Evolutionary conservation across 2,113 vertebrate species (phyloP), one percentile per base, ranked within the genome.

Genomic region (Pachypanchax playfairii): DNA sequence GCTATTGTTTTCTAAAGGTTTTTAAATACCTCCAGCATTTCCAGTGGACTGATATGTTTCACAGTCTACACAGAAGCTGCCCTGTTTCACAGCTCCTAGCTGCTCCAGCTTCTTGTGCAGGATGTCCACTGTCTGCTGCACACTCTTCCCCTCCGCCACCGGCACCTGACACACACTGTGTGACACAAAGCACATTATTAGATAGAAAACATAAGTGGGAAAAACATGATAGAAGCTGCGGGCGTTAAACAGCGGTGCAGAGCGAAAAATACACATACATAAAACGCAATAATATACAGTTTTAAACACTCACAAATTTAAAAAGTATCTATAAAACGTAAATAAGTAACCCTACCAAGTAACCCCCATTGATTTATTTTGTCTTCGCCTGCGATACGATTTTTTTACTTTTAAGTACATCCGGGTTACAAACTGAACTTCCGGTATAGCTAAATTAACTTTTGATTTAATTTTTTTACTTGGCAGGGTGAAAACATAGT

Each of bases 41-140:
- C 91, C 91, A 4, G 95, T 95, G 0, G 95, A 93, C 57, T 98
- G 96, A 56, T 97, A 98, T 0, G 95, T 98, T 88, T 99, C 97
- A 75, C 96, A 98, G 85, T 98, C 97, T 24, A 98, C 95, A 67
- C 92, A 95, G 87, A 99, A 99, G 0, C 93, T 96, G 1, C 96
- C 96, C 70, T 98, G 96, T 64, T 98, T 98, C 74, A 95, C 94
- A 3, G 96, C 96, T 3, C 96, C 95, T 25, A 99, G 91, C 78
- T 95, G 86, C 79, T 98, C 97, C 88, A 99, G 79, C 14, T 94
- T 97, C 68, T 93, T 92, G 55, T 96, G 95, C 69, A 98, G 87
- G 18, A 94, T 70, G 67, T 99, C 97, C 68, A 98, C 95, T 0
- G 95, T 95, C 88, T 98, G 96, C 91, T 98, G 97, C 42, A 98